Evolutionary conservation across 2,797 vertebrate genomes (phyloP), one percentile per base, ranked within the genome.

Genomic region (Masticophis lateralis): DNA sequence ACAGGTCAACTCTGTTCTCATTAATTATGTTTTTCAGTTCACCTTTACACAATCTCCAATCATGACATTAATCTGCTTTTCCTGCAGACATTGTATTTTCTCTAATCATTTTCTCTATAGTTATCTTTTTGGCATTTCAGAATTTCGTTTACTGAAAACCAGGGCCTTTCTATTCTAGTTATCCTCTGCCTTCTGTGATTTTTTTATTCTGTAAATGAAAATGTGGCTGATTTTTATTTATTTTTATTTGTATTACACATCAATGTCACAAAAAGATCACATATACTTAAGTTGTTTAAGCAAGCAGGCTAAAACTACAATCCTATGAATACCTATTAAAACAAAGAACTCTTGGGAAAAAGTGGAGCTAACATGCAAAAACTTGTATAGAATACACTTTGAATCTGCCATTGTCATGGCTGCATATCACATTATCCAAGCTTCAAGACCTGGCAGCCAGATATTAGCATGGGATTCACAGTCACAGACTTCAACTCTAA

Each of bases 201-300:
- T 94, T 94, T 47, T 94, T 91, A 69, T 69, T 74, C 87, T 92
- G 63, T 93, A 1, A 59, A 92, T 95, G 8, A 22, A 86, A 89
- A 74, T 25, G 56, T 88, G 88, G 51, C 32, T 92, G 90, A 92
- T 93, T n/a, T 96, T 94, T 94, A 60, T 94, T 95, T 96, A 83
- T 20, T 90, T 90, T 4, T 53, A 27, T 43, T 93, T 95, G 43
- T 37, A 89, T 90, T 94, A 86, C 51, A 47, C 18, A 47, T 90
- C 83, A 94, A 94, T 95, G 16, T 1, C 28, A 92, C 43, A 28
- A 63, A 94, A 93, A 83, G 92, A 92, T 95, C 94, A 92, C 28
- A 28, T 94, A 3, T 56, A 69, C 83, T 90, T 90, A 43, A 66
- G 53, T 95, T 6, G 88, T 93, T 37, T 25, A 25, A 0, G 51